Base-by-base conservation (phyloP, 2,888 invertebrate genomes). In the Oxytorus armatus region DNA sequence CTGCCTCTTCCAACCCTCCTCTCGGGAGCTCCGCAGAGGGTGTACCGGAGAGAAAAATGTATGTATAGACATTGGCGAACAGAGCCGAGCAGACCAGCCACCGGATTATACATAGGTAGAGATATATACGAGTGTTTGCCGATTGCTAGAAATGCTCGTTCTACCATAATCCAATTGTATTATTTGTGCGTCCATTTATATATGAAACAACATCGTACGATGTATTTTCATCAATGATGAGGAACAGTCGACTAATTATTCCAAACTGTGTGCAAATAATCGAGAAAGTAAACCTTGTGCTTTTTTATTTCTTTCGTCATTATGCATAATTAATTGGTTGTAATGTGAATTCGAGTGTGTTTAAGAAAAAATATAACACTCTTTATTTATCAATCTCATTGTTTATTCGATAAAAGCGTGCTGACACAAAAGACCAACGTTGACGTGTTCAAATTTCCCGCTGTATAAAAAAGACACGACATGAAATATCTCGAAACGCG, bases 1-100 rank as follows among this genome's bases (percentile, higher is more conserved):
- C 81, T 83, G 81, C 78, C 73, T 82, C 73, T 73, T 59, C 77
- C 75, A 77, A 79, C 81, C 82, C 77, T 79, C 66, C 78, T 69
- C 61, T 69, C 79, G 79, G 55, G 61, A 47, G 53, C 68, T 63
- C 63, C 53, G 33, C 63, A 33, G 36, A 33, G 44, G 68, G 23
- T 29, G 61, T 69, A n/a, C 63, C 53, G 53, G 76, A 70, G 42
- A 11, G 21, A 25, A 10, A n/a, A 36, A 33, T 23, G 3, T 66
- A 36, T 36, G 33, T 66, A 66, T 39, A 51, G n/a, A 25, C 29
- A 0, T 36, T 14, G 23, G n/a, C 1, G 36, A 51, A n/a, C n/a
- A n/a, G n/a, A n/a, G 10, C 14, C 3, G 1, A 18, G 1, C 39
- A 42, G 39, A 23, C 36, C 53, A 25, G 68, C 14, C 39, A 16